These are phyloP conservation scores for Chiropotes sagulatus DNA, from an alignment of 2,797 vertebrate genomes.

Conservation along the genomic window DNA sequence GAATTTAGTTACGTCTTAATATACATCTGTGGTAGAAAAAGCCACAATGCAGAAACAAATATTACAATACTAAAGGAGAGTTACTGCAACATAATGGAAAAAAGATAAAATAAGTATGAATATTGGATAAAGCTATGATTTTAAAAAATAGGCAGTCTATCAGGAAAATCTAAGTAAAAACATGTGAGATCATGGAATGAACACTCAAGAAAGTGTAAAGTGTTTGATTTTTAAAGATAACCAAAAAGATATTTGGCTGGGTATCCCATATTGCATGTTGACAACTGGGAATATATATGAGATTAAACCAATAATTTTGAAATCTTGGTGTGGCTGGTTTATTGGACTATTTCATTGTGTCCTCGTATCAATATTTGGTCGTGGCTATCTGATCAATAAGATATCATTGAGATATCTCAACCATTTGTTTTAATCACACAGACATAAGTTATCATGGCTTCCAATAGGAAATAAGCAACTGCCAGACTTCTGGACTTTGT, in stretches of 20 bases:
- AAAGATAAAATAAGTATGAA: background rate
- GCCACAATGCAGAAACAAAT: background rate
- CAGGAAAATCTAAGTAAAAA: background rate
- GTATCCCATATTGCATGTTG: background rate
- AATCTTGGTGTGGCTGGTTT: background rate
- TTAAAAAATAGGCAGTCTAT: background rate
- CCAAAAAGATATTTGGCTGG: background rate
- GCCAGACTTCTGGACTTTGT: conserved; percentile 63
- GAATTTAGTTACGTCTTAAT: background rate
- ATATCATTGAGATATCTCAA: background rate
- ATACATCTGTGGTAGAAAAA: background rate
- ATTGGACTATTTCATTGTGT: background rate
- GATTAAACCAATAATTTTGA: background rate
- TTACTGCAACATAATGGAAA: background rate
- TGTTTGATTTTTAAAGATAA: conserved; percentile 24
- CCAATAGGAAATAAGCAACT: conserved; percentile 20
- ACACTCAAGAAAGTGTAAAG: background rate
- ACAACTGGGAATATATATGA: background rate
- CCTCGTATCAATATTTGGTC: background rate
- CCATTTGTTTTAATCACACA: background rate
- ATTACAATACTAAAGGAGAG: background rate
- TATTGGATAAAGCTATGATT: background rate
- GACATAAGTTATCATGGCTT: conserved; percentile 43
- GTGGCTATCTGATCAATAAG: background rate
- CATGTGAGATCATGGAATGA: background rate